Conservation (phyloP, 1,140 invertebrate genomes). For the Bicyclus anynana region DNA sequence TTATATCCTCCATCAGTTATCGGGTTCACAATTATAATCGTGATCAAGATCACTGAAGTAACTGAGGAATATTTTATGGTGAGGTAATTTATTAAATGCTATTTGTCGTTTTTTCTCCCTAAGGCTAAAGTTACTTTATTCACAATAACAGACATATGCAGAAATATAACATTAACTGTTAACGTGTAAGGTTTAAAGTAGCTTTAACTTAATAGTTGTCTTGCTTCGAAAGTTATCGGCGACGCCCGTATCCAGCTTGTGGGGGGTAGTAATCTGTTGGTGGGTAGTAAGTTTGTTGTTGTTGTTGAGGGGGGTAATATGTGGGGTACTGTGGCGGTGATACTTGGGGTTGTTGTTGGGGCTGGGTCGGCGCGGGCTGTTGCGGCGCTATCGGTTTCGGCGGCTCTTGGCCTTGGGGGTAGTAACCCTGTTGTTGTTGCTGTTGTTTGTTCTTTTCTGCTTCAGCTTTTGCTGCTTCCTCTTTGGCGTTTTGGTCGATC, state of each 20-base stretch:
- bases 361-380: constrained; percentile 7
- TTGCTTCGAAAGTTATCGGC: neutral
- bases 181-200: too few relatives aligned
- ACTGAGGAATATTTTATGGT: constrained; percentile 14
- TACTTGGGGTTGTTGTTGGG: constrained; percentile 7
- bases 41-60: constrained; percentile 52
- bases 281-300: constrained; percentile 21
- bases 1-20: constrained; percentile 45
- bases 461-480: constrained; percentile 57
- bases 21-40: constrained; percentile 62
- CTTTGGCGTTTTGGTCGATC: constrained; percentile 59
- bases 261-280: constrained; percentile 19
- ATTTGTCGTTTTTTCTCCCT: neutral
- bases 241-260: constrained; percentile 12
- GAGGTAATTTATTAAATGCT: constrained; percentile 21
- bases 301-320: constrained; percentile 26
- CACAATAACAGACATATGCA: too few relatives aligned
- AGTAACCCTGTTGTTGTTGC: constrained; percentile 23
- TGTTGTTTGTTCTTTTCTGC: constrained; percentile 51
- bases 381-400: constrained; percentile 14
- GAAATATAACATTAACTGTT: too few relatives aligned
- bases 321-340: constrained; percentile 23
- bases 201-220: neutral
- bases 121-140: neutral
- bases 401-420: constrained; percentile 25